A percentile compares a stretch with the other conserved stretches of the same genome.
Conservation (phyloP, 64 coral and sea anemone species). For the Platygyra sinensis region DNA sequence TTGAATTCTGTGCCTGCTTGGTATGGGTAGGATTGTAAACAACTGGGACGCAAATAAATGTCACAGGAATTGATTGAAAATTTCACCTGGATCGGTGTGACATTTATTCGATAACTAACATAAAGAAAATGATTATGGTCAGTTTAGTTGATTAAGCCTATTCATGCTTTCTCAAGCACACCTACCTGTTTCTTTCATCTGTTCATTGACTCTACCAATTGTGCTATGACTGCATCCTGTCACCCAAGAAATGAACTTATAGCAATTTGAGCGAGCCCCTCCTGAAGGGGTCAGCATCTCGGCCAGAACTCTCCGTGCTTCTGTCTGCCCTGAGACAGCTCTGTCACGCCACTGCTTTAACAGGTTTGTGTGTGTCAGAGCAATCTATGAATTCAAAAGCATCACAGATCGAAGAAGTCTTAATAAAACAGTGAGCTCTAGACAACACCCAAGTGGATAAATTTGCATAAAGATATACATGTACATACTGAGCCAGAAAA, state of each 20-base stretch:
- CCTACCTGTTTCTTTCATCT: slow-evolving; percentile 95
- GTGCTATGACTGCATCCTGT: slow-evolving; percentile 98
- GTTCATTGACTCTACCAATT: slow-evolving; percentile 96
- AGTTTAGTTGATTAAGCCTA: no score
- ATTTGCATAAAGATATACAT: not conserved
- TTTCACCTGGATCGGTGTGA: no score
- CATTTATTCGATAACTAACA: no score
- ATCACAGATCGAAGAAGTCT: no score
- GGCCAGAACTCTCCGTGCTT: slow-evolving; percentile 91
- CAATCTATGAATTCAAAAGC: slow-evolving; percentile 61
- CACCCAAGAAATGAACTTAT: slow-evolving; percentile 99
- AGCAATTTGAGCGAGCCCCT: slow-evolving; percentile 96
- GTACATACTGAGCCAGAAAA: not conserved
- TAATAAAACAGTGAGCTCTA: not conserved
- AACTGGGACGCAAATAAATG: no score
- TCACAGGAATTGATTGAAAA: no score
- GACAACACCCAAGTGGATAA: not conserved
- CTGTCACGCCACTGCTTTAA: slow-evolving; percentile 96
- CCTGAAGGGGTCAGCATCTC: slow-evolving; percentile 98
- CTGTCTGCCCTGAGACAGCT: slow-evolving; percentile 91
- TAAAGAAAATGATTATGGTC: no score
- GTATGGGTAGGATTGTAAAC: no score
- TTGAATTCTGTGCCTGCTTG: no score
- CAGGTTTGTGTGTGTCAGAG: slow-evolving; percentile 79
- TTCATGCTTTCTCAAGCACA: no score